These are phyloP conservation scores for Dioctria rufipes DNA, from an alignment of 2,888 invertebrate genomes.

Conservation along the genomic window DNA sequence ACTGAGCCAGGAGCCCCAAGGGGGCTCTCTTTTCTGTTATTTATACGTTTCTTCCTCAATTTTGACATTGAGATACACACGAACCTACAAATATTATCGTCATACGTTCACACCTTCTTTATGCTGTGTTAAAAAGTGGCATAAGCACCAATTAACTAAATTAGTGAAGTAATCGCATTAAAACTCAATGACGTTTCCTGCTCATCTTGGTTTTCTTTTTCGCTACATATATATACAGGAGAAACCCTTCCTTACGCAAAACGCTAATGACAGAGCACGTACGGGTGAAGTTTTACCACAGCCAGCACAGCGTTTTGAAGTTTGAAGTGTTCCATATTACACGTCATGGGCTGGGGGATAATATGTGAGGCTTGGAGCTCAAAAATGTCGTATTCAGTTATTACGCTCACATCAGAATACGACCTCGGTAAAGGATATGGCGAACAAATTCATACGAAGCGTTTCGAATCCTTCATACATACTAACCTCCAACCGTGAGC, in stretches of 20 bases:
- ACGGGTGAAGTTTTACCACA: not conserved
- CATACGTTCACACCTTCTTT: not conserved
- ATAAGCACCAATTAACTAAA: constrained; percentile 24
- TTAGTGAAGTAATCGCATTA: constrained; percentile 36
- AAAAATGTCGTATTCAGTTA: constrained; percentile 35
- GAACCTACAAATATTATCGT: not conserved
- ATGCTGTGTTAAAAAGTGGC: not conserved
- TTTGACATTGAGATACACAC: no score
- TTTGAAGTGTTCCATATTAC: not conserved
- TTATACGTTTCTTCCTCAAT: no score
- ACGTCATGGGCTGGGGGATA: not conserved
- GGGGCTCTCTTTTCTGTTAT: no score
- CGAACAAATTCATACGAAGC: constrained; percentile 29
- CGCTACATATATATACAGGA: not conserved
- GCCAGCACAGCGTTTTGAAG: not conserved
- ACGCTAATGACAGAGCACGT: not conserved
- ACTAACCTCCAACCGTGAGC: constrained; percentile 8
- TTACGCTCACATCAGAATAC: constrained; percentile 16
- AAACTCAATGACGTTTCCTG: constrained; percentile 4
- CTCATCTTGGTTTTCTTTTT: not conserved
- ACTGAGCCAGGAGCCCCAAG: no score
- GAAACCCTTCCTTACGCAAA: not conserved
- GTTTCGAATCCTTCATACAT: constrained; percentile 28
- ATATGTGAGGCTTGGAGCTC: not conserved
- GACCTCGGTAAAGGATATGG: constrained; percentile 31